Conservation (phyloP, 2,888 invertebrate genomes). For the Tinea semifulvella region DNA sequence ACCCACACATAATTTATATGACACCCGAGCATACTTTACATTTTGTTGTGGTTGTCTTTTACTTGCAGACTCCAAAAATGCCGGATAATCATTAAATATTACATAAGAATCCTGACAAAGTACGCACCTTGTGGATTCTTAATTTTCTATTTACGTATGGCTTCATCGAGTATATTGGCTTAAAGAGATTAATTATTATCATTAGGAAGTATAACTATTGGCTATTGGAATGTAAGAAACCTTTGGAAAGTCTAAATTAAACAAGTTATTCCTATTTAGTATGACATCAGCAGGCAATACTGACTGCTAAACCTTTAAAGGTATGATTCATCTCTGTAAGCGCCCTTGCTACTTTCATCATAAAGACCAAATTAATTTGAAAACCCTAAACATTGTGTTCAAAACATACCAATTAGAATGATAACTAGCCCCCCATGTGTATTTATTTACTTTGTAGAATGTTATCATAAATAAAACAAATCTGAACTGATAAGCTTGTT, state of each 20-base stretch:
- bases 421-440: background rate
- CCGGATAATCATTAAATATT: conserved; percentile 2
- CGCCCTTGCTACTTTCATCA: conserved; percentile 1
- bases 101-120: conserved; percentile 6
- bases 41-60: background rate
- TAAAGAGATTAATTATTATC: background rate
- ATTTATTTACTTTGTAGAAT: conserved; percentile 3
- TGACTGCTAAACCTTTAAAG: conserved; percentile 41
- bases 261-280: conserved; percentile 20
- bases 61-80: background rate
- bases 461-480: background rate
- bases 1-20: conserved; percentile 41
- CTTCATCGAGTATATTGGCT: background rate
- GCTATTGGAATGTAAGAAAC: background rate
- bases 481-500: background rate
- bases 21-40: background rate
- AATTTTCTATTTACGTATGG: conserved; percentile 7
- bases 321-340: conserved; percentile 38
- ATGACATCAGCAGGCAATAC: conserved; percentile 59
- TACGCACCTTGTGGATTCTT: conserved; percentile 5
- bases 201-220: background rate
- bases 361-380: background rate
- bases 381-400: background rate
- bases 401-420: background rate
- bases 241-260: background rate